These are phyloP conservation scores for Dendrolimus houi DNA, from an alignment of 2,888 invertebrate genomes.

Conservation along the genomic window DNA sequence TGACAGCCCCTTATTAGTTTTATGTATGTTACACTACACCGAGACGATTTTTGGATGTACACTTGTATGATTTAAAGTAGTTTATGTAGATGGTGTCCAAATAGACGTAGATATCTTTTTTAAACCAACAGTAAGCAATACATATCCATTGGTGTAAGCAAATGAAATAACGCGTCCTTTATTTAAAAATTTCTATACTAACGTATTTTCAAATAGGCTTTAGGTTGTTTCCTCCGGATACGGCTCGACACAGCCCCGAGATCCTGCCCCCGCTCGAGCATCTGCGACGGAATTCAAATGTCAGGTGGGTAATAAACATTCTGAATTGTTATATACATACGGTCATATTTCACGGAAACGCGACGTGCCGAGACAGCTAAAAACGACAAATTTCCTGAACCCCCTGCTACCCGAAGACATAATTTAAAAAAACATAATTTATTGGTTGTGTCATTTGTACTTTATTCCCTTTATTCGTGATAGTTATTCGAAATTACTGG, in stretches of 20 bases:
- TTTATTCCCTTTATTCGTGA: background rate
- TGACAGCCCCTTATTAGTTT: too few relatives aligned
- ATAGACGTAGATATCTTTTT: too few relatives aligned
- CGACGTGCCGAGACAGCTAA: background rate
- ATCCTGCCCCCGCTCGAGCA: constrained; percentile 44
- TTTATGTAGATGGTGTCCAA: too few relatives aligned
- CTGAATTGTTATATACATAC: background rate
- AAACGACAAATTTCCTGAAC: background rate
- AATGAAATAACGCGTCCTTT: too few relatives aligned
- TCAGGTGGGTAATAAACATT: constrained; percentile 36
- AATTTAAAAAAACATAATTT: background rate
- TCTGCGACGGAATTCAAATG: constrained; percentile 56
- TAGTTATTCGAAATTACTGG: too few relatives aligned
- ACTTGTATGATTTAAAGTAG: too few relatives aligned
- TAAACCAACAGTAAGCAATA: too few relatives aligned
- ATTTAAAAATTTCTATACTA: too few relatives aligned
- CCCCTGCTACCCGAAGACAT: background rate
- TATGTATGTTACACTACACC: too few relatives aligned
- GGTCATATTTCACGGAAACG: background rate
- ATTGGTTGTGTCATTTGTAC: background rate
- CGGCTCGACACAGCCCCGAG: constrained; percentile 37
- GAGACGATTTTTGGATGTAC: too few relatives aligned
- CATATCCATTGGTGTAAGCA: too few relatives aligned
- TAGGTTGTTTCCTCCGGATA: constrained; percentile 40
- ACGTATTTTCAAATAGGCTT: constrained; percentile 29